Percentiles rank a stretch among this genome's conserved stretches.
Evolutionary conservation across 1,140 invertebrate species (phyloP).

Genomic region (Lepidurus arcticus): DNA sequence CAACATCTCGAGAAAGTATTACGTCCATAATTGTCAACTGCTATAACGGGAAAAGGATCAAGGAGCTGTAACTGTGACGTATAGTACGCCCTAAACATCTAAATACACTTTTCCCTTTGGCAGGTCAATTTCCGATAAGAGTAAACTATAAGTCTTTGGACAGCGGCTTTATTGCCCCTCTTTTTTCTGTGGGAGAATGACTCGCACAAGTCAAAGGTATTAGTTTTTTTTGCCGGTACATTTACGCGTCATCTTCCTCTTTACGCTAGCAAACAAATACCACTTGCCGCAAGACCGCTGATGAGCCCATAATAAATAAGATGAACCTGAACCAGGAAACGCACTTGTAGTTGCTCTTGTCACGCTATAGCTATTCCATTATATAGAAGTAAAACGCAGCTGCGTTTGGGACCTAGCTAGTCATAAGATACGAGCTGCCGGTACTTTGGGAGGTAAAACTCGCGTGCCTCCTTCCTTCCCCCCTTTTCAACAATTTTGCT

Average conservation of each 20-base stretch:
- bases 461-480: background rate
- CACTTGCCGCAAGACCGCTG: background rate
- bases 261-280: background rate
- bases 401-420: background rate
- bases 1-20: no score
- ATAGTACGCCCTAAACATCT: no score
- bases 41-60: no score
- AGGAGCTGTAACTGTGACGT: no score
- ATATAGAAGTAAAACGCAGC: background rate
- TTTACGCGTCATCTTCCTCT: background rate
- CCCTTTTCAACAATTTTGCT: background rate
- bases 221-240: background rate
- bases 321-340: background rate
- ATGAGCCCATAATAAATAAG: slow-evolving; percentile 1
- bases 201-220: no score
- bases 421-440: background rate
- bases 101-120: background rate
- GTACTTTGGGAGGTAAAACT: no score
- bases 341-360: background rate
- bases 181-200: no score
- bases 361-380: background rate
- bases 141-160: background rate
- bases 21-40: no score
- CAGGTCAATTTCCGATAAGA: background rate
- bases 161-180: background rate